Evolutionary conservation across 2,888 invertebrate species (phyloP), one percentile per base, ranked within the genome.

Genomic region (Temnothorax unifasciatus): DNA sequence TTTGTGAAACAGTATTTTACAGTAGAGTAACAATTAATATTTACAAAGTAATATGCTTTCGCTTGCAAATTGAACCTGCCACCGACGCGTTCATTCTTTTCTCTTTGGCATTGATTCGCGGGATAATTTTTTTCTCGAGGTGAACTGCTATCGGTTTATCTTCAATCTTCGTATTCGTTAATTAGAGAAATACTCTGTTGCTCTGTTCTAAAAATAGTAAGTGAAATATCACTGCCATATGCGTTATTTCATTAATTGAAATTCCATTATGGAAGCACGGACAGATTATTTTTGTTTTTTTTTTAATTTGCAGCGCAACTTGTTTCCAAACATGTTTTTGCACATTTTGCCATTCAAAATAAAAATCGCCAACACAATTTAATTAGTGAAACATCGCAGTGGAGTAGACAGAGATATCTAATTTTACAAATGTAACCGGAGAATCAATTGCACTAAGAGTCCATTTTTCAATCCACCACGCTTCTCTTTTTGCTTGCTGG

Each of bases 401-500:
- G 69, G 18, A 69, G 47, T 15, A 57, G 57, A 34, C 8, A 29
- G 57, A 21, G 18, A 15, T 69, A 81, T 15, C n/a, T 64, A 69
- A 79, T 69, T 59, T 59, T 21, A 21, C 34, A 71, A 69, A 79
- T 81, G 18, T 64, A 59, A 81, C 1, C 47, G 3, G 9, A 5
- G 5, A 50, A 59, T 81, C 21, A 81, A 81, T 71, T 69, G 34
- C 41, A 44, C 8, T 69, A 29, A 68, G 54, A 57, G 44, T 77
- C 9, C 11, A n/a, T 15, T 57, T 69, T 69, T 57, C 13, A 4
- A 15, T 54, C 50, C 52, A n/a, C 41, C n/a, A 41, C 6, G 25
- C 8, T 77, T 41, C 18, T 54, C 6, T 47, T 63, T 77, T 44
- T 11, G 25, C 29, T 63, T 6, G 13, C 50, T n/a, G 29, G 54